Base-by-base conservation (phyloP, 2,113 vertebrate genomes). In the Anguilla rostrata region DNA sequence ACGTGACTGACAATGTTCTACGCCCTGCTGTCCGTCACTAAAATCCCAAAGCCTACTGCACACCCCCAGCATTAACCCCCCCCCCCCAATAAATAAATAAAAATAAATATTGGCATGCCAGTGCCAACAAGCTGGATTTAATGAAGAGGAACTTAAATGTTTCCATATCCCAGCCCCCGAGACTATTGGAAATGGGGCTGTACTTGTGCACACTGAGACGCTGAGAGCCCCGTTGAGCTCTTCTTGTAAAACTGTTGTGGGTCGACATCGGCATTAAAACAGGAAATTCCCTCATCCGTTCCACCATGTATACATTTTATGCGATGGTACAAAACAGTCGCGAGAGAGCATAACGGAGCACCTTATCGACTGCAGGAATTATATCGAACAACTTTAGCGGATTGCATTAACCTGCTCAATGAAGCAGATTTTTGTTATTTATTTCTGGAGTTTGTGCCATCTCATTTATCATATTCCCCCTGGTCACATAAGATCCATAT, bases 401-500 rank as follows among this genome's bases (percentile, higher is more conserved):
- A 75, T 14, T 75, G 26, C 71, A 75, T 75, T 75, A 75, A 75
- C 71, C 9, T 34, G 71, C 34, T 75, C 71, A 75, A 6, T 12
- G 71, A 75, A 75, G 71, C 71, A 34, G 26, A 6, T 29, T 29
- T 75, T 71, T 34, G 16, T n/a, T 7, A 6, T n/a, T 26, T 29
- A 2, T 75, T 26, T 49, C 75, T 49, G 53, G 57, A 41, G 43
- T 39, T 79, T 63, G 26, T 34, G 39, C 75, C 40, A 18, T 84
- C 43, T 20, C 11, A 39, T n/a, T 71, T 39, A 2, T 40, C 49
- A 75, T n/a, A 56, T 87, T 83, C 53, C 81, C 43, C 22, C 34
- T 66, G 56, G 56, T 87, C 57, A 63, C 34, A 78, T 41, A 34
- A 57, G 39, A 4, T 9, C 56, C 83, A 83, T 80, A 85, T 87